A percentile compares a stretch with the other conserved stretches of the same genome.
Evolutionary conservation across 2,797 vertebrate species (phyloP).

Genomic region (Eulemur coronatus): DNA sequence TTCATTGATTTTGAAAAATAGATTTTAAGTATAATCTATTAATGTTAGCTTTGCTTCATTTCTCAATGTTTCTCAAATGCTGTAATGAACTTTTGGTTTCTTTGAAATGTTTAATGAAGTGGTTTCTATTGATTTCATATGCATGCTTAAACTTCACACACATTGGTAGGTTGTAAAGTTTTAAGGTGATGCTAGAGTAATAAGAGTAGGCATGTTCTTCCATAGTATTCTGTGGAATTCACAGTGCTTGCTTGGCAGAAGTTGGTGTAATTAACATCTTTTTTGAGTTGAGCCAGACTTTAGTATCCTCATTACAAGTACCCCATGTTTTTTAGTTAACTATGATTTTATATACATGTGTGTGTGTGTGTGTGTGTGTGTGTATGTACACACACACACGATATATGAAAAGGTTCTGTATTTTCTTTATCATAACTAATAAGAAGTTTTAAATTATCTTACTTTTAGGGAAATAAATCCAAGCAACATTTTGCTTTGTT

Average conservation of each 20-base stretch:
- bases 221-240: not conserved
- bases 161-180: not conserved
- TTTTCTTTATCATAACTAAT: not conserved
- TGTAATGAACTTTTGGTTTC: not conserved
- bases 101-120: not conserved
- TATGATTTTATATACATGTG: not conserved
- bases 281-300: not conserved
- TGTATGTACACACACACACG: rapidly evolving
- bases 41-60: not conserved
- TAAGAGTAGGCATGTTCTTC: not conserved
- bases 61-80: not conserved
- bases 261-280: conserved; percentile 37
- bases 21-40: not conserved
- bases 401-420: not conserved
- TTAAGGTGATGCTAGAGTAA: not conserved
- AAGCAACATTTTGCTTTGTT: not conserved
- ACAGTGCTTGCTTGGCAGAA: not conserved
- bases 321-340: not conserved
- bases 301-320: conserved; percentile 33
- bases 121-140: conserved; percentile 13
- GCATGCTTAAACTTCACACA: not conserved
- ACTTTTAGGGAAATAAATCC: not conserved
- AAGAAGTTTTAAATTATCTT: not conserved
- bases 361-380: too few species aligned
- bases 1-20: conserved; percentile 39